A percentile compares a stretch with the other conserved stretches of the same genome.
These are phyloP conservation scores for Ceyx margarethae DNA, from an alignment of 2,113 vertebrate species.

Conservation along the genomic window DNA sequence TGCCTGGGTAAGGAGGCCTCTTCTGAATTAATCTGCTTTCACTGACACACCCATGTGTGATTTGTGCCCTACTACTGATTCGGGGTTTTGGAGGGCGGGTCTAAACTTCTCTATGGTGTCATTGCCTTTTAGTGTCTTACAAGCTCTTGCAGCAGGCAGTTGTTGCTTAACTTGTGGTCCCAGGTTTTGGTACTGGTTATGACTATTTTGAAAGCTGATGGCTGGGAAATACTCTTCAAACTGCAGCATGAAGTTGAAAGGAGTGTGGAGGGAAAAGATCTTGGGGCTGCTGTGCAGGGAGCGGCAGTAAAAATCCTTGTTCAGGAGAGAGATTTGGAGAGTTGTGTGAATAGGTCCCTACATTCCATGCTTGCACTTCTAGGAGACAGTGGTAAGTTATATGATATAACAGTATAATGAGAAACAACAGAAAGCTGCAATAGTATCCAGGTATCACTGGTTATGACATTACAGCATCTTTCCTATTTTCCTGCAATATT, in stretches of 20 bases:
- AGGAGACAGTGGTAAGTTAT: background rate
- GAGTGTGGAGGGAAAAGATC: background rate
- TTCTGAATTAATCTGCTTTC: background rate
- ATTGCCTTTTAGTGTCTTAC: background rate
- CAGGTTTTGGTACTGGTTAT: background rate
- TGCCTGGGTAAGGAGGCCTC: background rate
- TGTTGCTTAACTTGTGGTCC: background rate
- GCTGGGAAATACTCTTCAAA: background rate
- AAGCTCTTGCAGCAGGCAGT: background rate
- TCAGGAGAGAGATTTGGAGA: too few relatives aligned
- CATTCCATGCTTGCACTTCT: background rate
- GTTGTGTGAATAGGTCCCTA: background rate
- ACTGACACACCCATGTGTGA: background rate
- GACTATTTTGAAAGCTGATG: background rate
- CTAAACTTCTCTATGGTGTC: background rate
- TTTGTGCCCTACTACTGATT: rapidly evolving
- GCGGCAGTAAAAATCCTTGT: background rate
- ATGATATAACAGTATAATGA: background rate
- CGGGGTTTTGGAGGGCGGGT: too few relatives aligned
- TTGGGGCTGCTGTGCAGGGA: background rate
- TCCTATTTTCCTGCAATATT: background rate
- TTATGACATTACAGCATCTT: background rate
- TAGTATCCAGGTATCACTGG: background rate
- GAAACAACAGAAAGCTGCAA: background rate
- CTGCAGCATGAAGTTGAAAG: background rate